These are phyloP conservation scores for Menidia beryllina DNA, from an alignment of 2,113 vertebrate genomes.

Conservation along the genomic window DNA sequence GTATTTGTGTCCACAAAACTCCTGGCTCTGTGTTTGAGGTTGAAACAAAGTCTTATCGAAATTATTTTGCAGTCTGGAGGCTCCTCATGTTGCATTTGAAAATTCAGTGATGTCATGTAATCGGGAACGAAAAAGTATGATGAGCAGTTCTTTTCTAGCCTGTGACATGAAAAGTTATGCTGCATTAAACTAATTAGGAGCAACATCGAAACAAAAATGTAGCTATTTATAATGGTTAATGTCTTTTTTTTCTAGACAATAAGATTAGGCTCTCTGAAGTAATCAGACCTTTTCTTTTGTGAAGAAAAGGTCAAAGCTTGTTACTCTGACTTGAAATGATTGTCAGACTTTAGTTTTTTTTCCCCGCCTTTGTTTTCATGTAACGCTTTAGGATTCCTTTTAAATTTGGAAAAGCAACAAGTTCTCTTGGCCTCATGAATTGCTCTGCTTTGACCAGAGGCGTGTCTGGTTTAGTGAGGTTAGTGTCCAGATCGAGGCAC, in stretches of 20 bases:
- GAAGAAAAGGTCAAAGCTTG: constrained; percentile 3
- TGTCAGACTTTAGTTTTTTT: background rate
- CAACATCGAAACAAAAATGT: no score
- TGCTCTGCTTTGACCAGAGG: background rate
- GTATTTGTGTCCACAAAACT: background rate
- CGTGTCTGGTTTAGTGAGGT: background rate
- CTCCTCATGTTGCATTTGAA: background rate
- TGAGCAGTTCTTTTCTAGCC: background rate
- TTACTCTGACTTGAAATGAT: background rate
- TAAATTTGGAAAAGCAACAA: background rate
- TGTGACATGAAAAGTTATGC: no score
- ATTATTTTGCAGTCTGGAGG: background rate
- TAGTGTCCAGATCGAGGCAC: background rate
- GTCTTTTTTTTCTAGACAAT: no score
- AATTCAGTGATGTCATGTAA: background rate
- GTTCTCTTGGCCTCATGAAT: constrained; percentile 14
- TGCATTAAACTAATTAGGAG: background rate
- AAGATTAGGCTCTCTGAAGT: background rate
- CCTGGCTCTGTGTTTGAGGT: background rate
- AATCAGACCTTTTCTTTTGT: background rate
- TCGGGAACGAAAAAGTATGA: no score
- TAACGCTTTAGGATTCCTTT: background rate
- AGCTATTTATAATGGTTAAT: no score
- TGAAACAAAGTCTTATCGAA: background rate
- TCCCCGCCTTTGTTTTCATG: background rate